phyloP scores from a whole-genome alignment of 2,113 vertebrate genomes.

The Pelvicachromis taeniatus region DNA sequence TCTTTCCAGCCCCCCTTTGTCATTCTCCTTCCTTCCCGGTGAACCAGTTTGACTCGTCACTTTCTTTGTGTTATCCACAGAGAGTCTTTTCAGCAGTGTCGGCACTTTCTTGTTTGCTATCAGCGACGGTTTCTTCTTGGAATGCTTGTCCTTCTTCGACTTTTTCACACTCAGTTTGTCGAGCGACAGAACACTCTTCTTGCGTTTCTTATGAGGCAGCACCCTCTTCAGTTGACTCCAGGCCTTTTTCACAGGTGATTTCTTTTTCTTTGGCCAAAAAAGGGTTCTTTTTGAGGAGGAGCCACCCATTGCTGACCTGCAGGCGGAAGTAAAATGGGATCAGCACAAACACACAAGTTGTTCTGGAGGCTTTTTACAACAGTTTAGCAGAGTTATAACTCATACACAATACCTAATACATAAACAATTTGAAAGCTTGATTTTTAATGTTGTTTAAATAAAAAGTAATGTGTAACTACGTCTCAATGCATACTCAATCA shows the following conservation, averaged over 20 bases:
- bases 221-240: constrained; percentile 28
- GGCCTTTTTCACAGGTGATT: background rate
- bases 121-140: constrained; percentile 14
- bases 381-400: background rate
- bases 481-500: background rate
- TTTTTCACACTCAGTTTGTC: constrained; percentile 7
- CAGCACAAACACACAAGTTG: background rate
- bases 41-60: background rate
- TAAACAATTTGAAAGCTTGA: background rate
- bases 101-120: constrained; percentile 10
- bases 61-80: constrained; percentile 20
- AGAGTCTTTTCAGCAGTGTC: background rate
- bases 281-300: constrained; percentile 12
- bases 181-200: background rate
- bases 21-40: background rate
- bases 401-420: background rate
- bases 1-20: background rate
- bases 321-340: background rate
- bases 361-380: background rate
- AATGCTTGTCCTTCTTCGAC: background rate
- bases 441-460: background rate
- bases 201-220: constrained; percentile 33
- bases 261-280: constrained; percentile 24
- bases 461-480: background rate
- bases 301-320: constrained; percentile 40